Evolutionary conservation across 2,888 invertebrate genomes (phyloP), one percentile per base, ranked within the genome.

Genomic region (Trissonchulus latispiculum): DNA sequence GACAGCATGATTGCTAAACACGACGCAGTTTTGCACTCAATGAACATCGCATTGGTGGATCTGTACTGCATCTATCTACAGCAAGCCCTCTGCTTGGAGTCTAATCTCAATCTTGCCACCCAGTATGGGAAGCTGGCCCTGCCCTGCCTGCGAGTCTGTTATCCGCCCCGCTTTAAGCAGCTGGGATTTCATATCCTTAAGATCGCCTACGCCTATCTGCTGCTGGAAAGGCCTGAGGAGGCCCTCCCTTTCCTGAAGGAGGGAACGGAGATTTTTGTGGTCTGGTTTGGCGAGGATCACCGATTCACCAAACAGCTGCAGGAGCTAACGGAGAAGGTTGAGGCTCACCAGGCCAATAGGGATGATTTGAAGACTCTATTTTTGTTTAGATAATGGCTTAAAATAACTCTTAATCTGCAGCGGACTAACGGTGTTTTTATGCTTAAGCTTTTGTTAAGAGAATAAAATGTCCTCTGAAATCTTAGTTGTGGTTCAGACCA

Each of bases 101-200:
- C 48, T 8, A 48, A 48, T 23, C 48, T 48, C 8, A 48, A 48
- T 15, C 8, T 48, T 15, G 48, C 48, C 23, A 23, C 23, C 48
- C 8, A 48, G 23, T 48, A 48, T 23, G 48, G 8, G 23, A 48
- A 48, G 23, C 48, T 48, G 8, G 48, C 48, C 48, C 48, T 68
- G 35, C 69, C 69, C 33, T 8, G 36, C 8, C 28, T 70, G 2
- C 28, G 59, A 2, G 28, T 70, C 15, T 70, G 71, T 29, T 70
- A 70, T 70, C 71, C 71, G 29, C 71, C 18, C 2, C 2, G 28
- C 23, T 59, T 61, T 23, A 70, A 70, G 59, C 59, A 28, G 18
- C 71, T 36, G 59, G 71, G 48, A n/a, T 70, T 70, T 59, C 71
- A 70, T 70, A 32, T 36, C 23, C 59, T 70, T 2, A 70, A 70